These are phyloP conservation scores for Lucinisca nassula DNA, from an alignment of 2,888 invertebrate genomes.

Conservation along the genomic window DNA sequence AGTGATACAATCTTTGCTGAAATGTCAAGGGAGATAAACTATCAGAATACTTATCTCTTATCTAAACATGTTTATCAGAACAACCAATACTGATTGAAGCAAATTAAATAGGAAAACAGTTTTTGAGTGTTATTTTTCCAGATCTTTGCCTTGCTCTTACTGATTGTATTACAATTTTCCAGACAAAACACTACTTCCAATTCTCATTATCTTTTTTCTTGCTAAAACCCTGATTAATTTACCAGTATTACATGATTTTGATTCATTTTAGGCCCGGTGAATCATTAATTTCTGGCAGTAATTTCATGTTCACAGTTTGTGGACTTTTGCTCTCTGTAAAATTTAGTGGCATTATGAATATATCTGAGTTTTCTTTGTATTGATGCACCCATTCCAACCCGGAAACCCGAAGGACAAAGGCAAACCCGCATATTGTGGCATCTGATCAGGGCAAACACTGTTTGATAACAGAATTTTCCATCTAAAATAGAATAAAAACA, in stretches of 20 bases:
- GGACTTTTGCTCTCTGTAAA: too few relatives aligned
- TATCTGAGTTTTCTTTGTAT: too few relatives aligned
- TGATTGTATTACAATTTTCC: background rate
- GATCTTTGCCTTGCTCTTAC: background rate
- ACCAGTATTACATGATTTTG: background rate
- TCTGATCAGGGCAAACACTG: too few relatives aligned
- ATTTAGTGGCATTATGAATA: too few relatives aligned
- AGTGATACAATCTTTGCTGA: background rate
- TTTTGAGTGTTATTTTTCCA: background rate
- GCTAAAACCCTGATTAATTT: background rate
- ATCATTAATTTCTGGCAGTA: background rate
- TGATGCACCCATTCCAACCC: too few relatives aligned
- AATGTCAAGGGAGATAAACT: background rate
- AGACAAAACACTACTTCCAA: background rate
- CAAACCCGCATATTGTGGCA: too few relatives aligned
- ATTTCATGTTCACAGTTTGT: background rate
- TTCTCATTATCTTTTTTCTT: background rate
- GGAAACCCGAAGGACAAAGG: too few relatives aligned
- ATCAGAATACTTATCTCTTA: conserved; percentile 11
- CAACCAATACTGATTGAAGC: conserved; percentile 45
- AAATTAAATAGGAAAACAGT: conserved; percentile 42
- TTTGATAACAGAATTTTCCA: too few relatives aligned
- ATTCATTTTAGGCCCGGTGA: background rate
- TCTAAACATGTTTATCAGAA: conserved; percentile 47
- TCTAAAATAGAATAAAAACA: too few relatives aligned